Base-by-base conservation (phyloP, 2,113 vertebrate genomes). In the Tyto alba region DNA sequence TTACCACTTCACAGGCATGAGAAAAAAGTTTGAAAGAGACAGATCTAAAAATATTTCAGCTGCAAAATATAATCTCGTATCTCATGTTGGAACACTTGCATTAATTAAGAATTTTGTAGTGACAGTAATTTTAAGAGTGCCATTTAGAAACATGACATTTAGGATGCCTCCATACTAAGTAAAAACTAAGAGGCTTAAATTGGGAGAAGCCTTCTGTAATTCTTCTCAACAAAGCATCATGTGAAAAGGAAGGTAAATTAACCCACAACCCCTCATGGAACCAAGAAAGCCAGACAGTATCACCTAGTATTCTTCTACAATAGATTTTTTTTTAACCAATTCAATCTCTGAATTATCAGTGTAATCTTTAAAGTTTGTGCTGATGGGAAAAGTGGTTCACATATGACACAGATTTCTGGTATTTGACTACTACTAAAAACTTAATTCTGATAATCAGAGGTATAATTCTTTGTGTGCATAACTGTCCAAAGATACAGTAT, bases 81-180 rank as follows among this genome's bases (percentile, higher is more conserved):
- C 90, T 93, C 47, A 80, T 77, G 74, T 48, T 90, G 64, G 75
- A 96, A 88, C 67, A 74, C 45, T 94, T 90, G 82, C 90, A 93
- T 86, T 96, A 87, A 94, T 95, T 95, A 95, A 73, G 67, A 91
- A 94, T 91, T 94, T 78, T 95, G 75, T 94, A 91, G 92, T 96
- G 90, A 90, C 85, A 91, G 93, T 88, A 95, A 93, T 88, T 96
- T 96, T 86, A 93, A 94, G 43, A 79, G 57, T 85, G 50, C 45
- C 74, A 71, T 91, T 93, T 95, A 90, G 63, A 93, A 96, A 90
- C 27, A 83, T 63, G 82, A 96, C 90, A 96, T 94, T 92, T 95
- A 93, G 79, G 71, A 86, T 93, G 79, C 47, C 48, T 90, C 79
- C 36, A 89, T 88, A 67, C 52, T 29, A 73, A 64, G 56, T 69